Evolutionary conservation across 2,113 vertebrate genomes (phyloP).

Genomic region (Eubucco bourcierii): DNA sequence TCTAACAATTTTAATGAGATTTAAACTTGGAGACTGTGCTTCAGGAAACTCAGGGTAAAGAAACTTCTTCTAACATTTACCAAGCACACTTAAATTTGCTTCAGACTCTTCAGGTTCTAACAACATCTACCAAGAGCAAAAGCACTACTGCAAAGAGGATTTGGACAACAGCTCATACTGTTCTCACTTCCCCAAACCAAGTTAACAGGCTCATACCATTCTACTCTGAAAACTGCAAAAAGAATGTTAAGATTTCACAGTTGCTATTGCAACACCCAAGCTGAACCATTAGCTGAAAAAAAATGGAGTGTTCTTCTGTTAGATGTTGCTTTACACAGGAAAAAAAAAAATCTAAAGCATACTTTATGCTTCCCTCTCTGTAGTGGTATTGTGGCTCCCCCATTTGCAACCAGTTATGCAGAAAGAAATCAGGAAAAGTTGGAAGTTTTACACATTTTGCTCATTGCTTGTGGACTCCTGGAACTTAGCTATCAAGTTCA

Average conservation of each 20-base stretch:
- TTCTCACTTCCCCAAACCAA: not conserved
- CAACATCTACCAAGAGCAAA: not conserved
- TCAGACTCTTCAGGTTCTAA: not conserved
- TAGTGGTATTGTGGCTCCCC: not conserved
- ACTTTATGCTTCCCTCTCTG: not conserved
- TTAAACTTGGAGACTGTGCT: not conserved
- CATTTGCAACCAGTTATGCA: not conserved
- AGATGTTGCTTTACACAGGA: not conserved
- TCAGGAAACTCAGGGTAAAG: not conserved
- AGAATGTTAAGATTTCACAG: not conserved
- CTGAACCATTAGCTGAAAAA: not conserved
- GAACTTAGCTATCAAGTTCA: not conserved
- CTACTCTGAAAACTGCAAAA: not conserved
- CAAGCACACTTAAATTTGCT: not conserved
- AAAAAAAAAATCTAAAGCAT: not conserved
- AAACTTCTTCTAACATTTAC: not conserved
- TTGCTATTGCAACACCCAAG: not conserved
- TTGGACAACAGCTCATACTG: not conserved
- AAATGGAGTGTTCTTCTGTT: not conserved
- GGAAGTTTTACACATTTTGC: not conserved
- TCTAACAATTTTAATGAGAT: not conserved
- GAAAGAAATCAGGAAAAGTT: not conserved
- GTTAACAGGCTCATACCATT: not conserved
- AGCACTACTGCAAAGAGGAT: not conserved
- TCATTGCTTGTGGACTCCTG: not conserved